Evolutionary conservation across 2,888 invertebrate genomes (phyloP), one percentile per base, ranked within the genome.

Genomic region (Nasonia oneida): DNA sequence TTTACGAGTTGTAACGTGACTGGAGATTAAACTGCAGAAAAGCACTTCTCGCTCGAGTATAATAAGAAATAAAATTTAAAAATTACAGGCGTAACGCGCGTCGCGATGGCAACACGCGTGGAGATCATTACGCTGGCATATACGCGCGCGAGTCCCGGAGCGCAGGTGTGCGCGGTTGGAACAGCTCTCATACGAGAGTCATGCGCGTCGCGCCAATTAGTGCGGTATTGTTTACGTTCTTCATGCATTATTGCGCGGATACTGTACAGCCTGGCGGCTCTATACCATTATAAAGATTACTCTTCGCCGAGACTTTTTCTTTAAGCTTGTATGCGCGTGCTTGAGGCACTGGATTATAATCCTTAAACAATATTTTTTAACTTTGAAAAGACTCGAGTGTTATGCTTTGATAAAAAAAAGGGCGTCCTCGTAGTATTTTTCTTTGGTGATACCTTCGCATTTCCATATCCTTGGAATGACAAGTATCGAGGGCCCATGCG

Each of bases 41-140:
- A 10, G 1, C 42, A 73, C 47, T 73, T 39, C 12, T 73, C 23
- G 8, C 8, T 4, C 29, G 29, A 29, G 39, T 12, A 18, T 42
- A 71, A 71, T 42, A 42, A 37, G 39, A 42, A n/a, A 4, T 39
- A 39, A 39, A 37, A 42, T 71, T 73, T 23, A 73, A 39, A 42
- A 73, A 73, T 73, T 47, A 73, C n/a, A 73, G 73, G 18, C 91
- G 6, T n/a, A 61, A 33, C 76, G 37, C 12, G 74, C 57, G 76
- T 76, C 29, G 76, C 76, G 61, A 57, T 76, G 61, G 76, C 57
- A 76, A 76, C 73, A 76, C 73, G 47, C 73, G 64, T 37, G 39
- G 53, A 37, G 50, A 82, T 67, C 81, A 67, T 81, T 61, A 42
- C 67, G 75, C 76, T 50, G 37, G 61, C 67, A 53, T 81, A 61